These are phyloP conservation scores for Todus mexicanus DNA, from an alignment of 2,797 vertebrate species.

Conservation along the genomic window DNA sequence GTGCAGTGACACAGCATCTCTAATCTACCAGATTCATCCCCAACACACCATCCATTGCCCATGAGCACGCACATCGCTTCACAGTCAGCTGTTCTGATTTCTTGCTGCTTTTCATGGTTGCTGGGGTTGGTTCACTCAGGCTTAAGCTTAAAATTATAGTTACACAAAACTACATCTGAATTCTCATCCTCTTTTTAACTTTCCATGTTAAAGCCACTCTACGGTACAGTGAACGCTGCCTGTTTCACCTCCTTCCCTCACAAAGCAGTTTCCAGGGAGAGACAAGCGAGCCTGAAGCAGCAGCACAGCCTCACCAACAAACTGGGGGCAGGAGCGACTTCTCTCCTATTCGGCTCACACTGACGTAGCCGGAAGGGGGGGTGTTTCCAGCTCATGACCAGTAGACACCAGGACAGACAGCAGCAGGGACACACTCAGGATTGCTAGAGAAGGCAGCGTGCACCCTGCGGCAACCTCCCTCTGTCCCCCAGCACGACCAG, in stretches of 20 bases:
- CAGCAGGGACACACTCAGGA: no score
- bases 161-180: not conserved
- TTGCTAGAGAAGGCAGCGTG: not conserved
- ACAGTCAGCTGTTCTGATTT: not conserved
- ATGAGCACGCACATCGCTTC: not conserved
- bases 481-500: fast-evolving
- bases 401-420: not conserved
- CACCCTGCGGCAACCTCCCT: not conserved
- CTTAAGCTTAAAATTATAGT: not conserved
- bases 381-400: not conserved
- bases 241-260: not conserved
- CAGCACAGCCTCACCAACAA: not conserved
- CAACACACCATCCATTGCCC: not conserved
- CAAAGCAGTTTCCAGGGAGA: not conserved
- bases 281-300: not conserved
- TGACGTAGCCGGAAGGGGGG: fast-evolving
- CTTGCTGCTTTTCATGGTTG: not conserved
- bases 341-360: not conserved
- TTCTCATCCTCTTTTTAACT: not conserved
- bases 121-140: not conserved
- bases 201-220: not conserved
- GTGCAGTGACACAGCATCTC: not conserved
- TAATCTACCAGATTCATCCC: not conserved
- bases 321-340: no score
- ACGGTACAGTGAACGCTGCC: fast-evolving